Base-by-base conservation (phyloP, 2,113 vertebrate species). In the Microcebus ravelobensis region DNA sequence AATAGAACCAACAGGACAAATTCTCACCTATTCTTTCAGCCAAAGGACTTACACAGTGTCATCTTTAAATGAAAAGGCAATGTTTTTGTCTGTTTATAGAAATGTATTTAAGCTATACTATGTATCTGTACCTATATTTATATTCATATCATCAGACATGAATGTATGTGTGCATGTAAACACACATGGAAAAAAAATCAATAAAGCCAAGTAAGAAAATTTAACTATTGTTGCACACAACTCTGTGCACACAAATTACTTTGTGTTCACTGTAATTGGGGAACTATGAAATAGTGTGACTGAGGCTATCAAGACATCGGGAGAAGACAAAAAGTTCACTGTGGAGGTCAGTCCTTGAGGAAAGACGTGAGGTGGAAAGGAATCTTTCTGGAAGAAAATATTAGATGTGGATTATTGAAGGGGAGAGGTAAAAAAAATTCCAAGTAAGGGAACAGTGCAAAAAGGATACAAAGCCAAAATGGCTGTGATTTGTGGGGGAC, bases 51-150 rank as follows among this genome's bases (percentile, higher is more conserved):
- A 80, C 67, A 59, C 0, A 52, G 20, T 57, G 63, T 31, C 12
- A 1, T n/a, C 12, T 21, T 91, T 77, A 81, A 85, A 84, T 48
- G 15, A 86, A 94, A 89, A 87, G 63, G 52, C 20, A 39, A 4
- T 25, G 29, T 36, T 96, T 96, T 90, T 91, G 21, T 79, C 4
- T 88, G 27, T 80, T 67, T 71, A 68, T n/a, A 55, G 29, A 84
- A 89, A 55, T 3, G 9, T 63, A 61, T 80, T 15, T 87, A 36
- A 31, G 63, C 25, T 52, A 25, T 59, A 29, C 61, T 14, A 21
- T 48, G 8, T 48, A 48, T n/a, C 13, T 76, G 25, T 48, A 29
- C n/a, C 17, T 90, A 6, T 39, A 34, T 77, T 45, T 71, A 27
- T 45, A 39, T 95, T 82, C 71, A 39, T 81, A 85, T 31, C 31